Evolutionary conservation across 2,113 vertebrate species (phyloP), one percentile per base, ranked within the genome.

Genomic region (Rhadina sibilatrix): DNA sequence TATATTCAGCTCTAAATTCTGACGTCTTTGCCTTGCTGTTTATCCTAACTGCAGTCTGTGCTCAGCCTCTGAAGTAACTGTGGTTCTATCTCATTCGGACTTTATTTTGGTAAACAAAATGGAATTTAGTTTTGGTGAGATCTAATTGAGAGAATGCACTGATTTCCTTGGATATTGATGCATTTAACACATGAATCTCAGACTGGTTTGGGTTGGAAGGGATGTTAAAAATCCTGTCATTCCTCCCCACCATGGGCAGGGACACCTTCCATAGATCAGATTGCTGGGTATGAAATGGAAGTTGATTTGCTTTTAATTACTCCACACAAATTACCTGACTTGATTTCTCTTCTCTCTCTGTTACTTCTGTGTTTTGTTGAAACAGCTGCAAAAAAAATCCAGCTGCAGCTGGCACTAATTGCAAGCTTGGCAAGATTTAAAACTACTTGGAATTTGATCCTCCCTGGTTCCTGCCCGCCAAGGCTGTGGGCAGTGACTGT

Each of bases 51-150:
- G 11, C 31, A 3, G 2, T 7, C 53, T 52, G 5, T 21, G 30
- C 22, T 11, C 76, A 52, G 19, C n/a, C 72, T 49, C 52, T 74
- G 28, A 46, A 50, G 9, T 27, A 33, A 18, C 23, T 68, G 20
- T 15, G 3, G 0, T 27, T 71, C 20, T 22, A 1, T 18, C 60
- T 37, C 1, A 0, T n/a, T 52, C 35, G 47, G 52, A 3, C 18
- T 59, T 65, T 23, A 8, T 25, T 70, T 23, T 46, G 89, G 4
- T n/a, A 37, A 37, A 50, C 24, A 63, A 35, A 76, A 75, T 3
- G 6, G 3, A 17, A 25, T 22, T 4, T 27, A 1, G 5, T 49
- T 83, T 40, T 28, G 8, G 7, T 57, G 33, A 50, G 23, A 10
- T 40, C 23, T 20, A 16, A 17, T 0, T 15, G 19, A 23, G 33